phyloP scores from a whole-genome alignment of 2,797 vertebrate genomes.

The Meda fulgida region DNA sequence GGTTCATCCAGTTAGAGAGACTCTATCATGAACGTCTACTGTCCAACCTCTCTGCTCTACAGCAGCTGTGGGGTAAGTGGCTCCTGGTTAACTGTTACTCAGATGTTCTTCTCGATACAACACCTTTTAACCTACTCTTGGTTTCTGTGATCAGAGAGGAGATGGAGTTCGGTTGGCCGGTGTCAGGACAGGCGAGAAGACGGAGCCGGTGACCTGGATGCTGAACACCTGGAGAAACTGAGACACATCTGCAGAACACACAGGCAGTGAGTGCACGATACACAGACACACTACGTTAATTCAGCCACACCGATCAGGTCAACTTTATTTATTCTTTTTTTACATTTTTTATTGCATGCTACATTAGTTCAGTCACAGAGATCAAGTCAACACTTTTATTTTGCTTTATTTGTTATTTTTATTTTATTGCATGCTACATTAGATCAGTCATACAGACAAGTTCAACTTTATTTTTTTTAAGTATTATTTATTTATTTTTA shows the following conservation, averaged over 20 bases:
- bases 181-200: constrained; percentile 3
- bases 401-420: not conserved
- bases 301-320: constrained; percentile 5
- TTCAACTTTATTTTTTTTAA: not conserved
- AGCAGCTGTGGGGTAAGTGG: constrained; percentile 74
- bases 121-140: constrained; percentile 10
- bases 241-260: constrained; percentile 61
- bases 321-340: not conserved
- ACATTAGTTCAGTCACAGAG: not conserved
- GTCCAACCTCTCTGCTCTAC: constrained; percentile 89
- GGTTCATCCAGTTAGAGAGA: constrained; percentile 91
- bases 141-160: constrained; percentile 41
- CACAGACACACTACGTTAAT: constrained; percentile 1
- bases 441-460: not conserved
- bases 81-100: constrained; percentile 37
- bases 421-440: not conserved
- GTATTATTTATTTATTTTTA: not conserved
- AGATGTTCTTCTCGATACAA: not conserved
- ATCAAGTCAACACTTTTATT: not conserved
- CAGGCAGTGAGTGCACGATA: constrained; percentile 54
- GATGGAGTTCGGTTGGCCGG: constrained; percentile 36
- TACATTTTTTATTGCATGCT: not conserved
- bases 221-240: constrained; percentile 58
- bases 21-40: constrained; percentile 92
- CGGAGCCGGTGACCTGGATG: constrained; percentile 27